Percentiles rank a stretch among this genome's conserved stretches.
Conservation (phyloP, 1,140 invertebrate genomes). For the Leptonema lineaticorne region DNA sequence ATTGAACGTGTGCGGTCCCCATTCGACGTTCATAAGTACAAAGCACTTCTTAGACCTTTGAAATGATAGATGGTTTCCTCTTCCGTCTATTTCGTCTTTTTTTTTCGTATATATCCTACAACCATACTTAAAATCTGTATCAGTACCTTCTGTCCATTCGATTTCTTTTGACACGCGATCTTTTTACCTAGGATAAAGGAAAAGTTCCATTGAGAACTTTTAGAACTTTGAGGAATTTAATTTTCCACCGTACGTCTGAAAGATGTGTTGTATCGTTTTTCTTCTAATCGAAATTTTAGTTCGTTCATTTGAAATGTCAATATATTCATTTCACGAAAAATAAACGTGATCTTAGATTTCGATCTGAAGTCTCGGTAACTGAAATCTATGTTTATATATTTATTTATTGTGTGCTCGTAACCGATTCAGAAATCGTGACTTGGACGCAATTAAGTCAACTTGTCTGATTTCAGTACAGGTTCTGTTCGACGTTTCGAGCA, state of each 20-base stretch:
- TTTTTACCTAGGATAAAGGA: conserved; percentile 30
- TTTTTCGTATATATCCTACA: conserved; percentile 24
- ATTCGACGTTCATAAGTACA: neutral
- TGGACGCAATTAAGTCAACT: conserved; percentile 8
- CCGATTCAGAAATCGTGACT: conserved; percentile 2
- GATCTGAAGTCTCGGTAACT: too few relatives aligned
- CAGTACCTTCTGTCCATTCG: conserved; percentile 10
- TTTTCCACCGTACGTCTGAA: neutral
- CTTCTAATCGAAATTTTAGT: neutral
- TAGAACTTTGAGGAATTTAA: conserved; percentile 1
- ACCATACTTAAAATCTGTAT: conserved; percentile 25
- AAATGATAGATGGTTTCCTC: conserved; percentile 26
- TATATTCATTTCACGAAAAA: neutral
- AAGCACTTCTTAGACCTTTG: conserved; percentile 16
- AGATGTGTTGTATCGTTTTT: neutral
- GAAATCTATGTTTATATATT: too few relatives aligned
- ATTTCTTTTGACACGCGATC: conserved; percentile 40
- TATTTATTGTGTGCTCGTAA: neutral
- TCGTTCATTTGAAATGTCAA: neutral
- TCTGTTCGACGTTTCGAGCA: neutral
- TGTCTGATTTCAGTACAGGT: neutral
- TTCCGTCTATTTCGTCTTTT: neutral
- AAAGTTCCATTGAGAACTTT: conserved; percentile 15
- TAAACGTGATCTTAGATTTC: neutral
- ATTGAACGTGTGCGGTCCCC: neutral